These are phyloP conservation scores for Peromyscus nudipes DNA, from an alignment of 2,797 vertebrate genomes.

Conservation along the genomic window DNA sequence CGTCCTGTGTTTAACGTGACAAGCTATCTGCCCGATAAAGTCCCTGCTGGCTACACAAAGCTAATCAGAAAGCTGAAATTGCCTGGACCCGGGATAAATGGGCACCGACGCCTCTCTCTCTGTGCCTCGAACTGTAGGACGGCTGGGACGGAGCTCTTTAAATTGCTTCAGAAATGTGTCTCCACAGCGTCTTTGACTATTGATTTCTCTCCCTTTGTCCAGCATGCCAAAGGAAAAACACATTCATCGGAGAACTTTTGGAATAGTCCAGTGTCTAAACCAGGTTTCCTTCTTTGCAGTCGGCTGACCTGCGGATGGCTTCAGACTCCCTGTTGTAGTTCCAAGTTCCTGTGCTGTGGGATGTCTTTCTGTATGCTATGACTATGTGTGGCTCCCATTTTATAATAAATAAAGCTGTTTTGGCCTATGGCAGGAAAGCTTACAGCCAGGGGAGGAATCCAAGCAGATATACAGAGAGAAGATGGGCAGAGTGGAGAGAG, in stretches of 20 bases:
- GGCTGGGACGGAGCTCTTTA: background rate
- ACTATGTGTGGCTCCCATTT: no score
- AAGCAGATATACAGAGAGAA: no score
- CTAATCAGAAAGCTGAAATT: constrained; percentile 66
- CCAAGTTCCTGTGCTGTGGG: background rate
- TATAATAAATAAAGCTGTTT: no score
- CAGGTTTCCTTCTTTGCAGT: background rate
- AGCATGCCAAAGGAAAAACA: constrained; percentile 1
- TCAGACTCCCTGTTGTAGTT: background rate
- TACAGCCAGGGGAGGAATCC: no score
- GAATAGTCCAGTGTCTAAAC: background rate
- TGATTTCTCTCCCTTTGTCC: background rate
- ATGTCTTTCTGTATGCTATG: no score
- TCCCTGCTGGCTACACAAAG: background rate
- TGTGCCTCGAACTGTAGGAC: background rate
- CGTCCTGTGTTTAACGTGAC: rapidly evolving
- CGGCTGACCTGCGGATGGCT: background rate
- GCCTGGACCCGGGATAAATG: background rate
- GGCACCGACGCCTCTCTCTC: background rate
- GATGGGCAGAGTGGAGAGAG: no score
- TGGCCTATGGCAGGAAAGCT: no score
- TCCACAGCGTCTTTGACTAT: background rate
- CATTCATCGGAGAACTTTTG: background rate
- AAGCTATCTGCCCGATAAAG: background rate
- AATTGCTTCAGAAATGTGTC: background rate